phyloP scores from a whole-genome alignment of 2,888 invertebrate species.

The Sinohyriopsis cumingii region DNA sequence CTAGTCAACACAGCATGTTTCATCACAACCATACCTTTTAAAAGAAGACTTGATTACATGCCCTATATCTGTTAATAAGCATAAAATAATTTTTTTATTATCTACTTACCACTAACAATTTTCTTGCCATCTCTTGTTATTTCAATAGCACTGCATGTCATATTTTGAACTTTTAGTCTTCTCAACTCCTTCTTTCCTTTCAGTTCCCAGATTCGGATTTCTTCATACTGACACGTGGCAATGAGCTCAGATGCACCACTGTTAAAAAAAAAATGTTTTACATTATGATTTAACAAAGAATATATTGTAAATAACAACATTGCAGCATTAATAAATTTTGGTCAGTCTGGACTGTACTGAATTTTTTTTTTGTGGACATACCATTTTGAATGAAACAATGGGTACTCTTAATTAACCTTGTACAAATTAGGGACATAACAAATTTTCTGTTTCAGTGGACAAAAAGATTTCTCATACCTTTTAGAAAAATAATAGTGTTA shows the following conservation, averaged over 20 bases:
- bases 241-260: conserved; percentile 82
- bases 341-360: no score
- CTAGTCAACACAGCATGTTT: no score
- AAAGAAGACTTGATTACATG: no score
- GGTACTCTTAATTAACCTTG: background rate
- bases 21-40: no score
- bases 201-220: conserved; percentile 89
- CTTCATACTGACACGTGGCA: conserved; percentile 88
- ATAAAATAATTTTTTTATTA: background rate
- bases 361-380: no score
- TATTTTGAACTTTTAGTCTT: conserved; percentile 89
- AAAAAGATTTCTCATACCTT: no score
- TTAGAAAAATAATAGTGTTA: no score
- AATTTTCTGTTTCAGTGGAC: background rate
- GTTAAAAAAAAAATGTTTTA: conserved; percentile 11
- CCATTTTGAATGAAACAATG: background rate
- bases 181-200: conserved; percentile 84
- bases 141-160: conserved; percentile 84
- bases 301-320: no score
- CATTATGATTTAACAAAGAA: background rate
- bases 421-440: background rate
- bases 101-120: conserved; percentile 76
- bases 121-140: conserved; percentile 86
- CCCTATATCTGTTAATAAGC: no score
- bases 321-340: no score